Base-by-base conservation (phyloP, 2,797 vertebrate genomes). In the Lepus townsendii region DNA sequence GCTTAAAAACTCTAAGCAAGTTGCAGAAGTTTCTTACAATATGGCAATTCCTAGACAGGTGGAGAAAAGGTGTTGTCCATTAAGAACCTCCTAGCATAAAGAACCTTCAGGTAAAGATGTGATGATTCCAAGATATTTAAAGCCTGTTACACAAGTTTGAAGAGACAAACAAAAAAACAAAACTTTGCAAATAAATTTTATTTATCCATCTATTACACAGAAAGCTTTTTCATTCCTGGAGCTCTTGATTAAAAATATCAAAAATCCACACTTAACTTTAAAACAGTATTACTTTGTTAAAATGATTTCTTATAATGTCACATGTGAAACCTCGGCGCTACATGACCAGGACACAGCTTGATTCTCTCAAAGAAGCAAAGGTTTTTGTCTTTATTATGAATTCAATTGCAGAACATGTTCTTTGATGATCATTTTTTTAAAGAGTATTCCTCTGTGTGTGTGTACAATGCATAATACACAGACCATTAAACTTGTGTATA, bases 1-100 rank as follows among this genome's bases (percentile, higher is more conserved):
- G 24, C 32, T 92, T 68, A 83, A 80, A 75, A 62, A 82, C 73
- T 88, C 35, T 84, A 57, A 90, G 38, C 16, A 62, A 93, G 47
- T 71, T 17, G 38, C 47, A 24, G 47, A 84, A 87, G 38, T 84
- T 30, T 38, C 62, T 95, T 22, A 7, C 6, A 47, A 35, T 0
- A 0, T 32, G 24, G 68, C 17, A 17, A 11, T 77, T 69, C 38
- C 12, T 35, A 66, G 66, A 66, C 30, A 77, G 24, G 5, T 77
- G 68, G 47, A 66, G n/a, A 57, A 86, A 69, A 83, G 11, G 5
- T 52, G 3, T 1, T 52, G 38, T 68, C n/a, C 10, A 84, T 73
- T 80, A 38, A 95, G 32, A 68, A 3, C 13, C 54, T 57, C 5
- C n/a, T 1, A 65, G 26, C 5, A 13, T 47, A 76, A 90, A 83